These are phyloP conservation scores for Euura lappo DNA, from an alignment of 1,140 invertebrate genomes.

Conservation along the genomic window DNA sequence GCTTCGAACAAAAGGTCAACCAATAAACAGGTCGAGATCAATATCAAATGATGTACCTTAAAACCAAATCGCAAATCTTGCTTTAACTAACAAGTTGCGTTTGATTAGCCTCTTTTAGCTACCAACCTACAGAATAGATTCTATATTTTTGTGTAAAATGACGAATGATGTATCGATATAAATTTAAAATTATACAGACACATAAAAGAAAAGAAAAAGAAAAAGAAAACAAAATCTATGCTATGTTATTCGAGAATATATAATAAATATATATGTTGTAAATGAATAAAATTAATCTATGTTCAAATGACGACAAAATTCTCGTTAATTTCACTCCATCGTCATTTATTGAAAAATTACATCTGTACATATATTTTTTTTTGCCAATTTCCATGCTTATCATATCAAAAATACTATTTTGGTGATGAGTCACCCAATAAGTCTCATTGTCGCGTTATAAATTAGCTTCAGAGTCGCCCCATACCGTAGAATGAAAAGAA, in stretches of 20 bases:
- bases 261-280: conserved; percentile 59
- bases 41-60: conserved; percentile 19
- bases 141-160: conserved; percentile 59
- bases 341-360: background rate
- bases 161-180: conserved; percentile 36
- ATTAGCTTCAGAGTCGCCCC: background rate
- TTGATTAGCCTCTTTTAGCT: conserved; percentile 46
- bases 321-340: background rate
- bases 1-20: background rate
- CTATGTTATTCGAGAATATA: conserved; percentile 52
- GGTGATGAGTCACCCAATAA: background rate
- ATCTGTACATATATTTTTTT: background rate
- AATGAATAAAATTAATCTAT: conserved; percentile 58
- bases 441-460: background rate
- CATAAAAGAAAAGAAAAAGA: conserved; percentile 35
- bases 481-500: background rate
- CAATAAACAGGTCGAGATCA: background rate
- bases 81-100: conserved; percentile 29
- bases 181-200: conserved; percentile 18
- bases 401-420: conserved; percentile 6
- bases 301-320: conserved; percentile 38
- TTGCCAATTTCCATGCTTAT: conserved; percentile 8
- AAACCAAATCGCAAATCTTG: conserved; percentile 10
- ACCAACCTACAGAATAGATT: conserved; percentile 52
- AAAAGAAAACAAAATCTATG: conserved; percentile 45